Base-by-base conservation (phyloP, 2,888 invertebrate species). In the Pelosia muscerda region DNA sequence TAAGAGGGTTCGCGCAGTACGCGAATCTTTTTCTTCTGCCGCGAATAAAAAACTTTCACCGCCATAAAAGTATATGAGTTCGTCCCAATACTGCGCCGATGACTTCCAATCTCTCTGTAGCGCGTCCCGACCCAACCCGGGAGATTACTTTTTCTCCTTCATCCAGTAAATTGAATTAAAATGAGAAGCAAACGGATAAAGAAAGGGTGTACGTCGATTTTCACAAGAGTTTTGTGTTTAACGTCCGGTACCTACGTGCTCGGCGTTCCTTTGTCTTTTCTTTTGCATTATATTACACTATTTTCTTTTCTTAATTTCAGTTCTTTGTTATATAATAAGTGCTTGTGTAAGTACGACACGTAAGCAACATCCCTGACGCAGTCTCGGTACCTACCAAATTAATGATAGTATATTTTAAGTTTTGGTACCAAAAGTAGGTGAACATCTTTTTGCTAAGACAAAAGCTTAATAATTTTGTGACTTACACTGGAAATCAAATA, bases 81-180 rank as follows among this genome's bases (percentile, higher is more conserved):
- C 91, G 92, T 93, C 92, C 93, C 93, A 93, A 94, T 93, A 93
- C 93, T 88, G 88, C 87, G 91, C 81, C 92, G 91, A 93, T 92
- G 94, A 93, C 92, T 93, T 93, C 93, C 94, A 93, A 94, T 93
- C 92, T 92, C 91, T 91, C 90, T 85, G 90, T 88, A 90, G 88
- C 92, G 87, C 84, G 89, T 91, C 91, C 90, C 90, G 89, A 92
- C 93, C 94, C 91, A 86, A 92, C 93, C 93, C 92, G 86, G 89
- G 86, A 93, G 92, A 93, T 93, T 93, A 93, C 94, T 92, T 93
- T 93, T 92, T 92, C 91, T 90, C 90, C 92, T 88, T 91, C 92
- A 93, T 93, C 92, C 92, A 90, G 89, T 91, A 92, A 92, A 94
- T 94, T 94, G 94, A 93, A 93, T 94, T 93, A 92, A 93, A 94